These are phyloP conservation scores for Naso thynnoides DNA, from an alignment of 2,797 vertebrate species.

Conservation along the genomic window DNA sequence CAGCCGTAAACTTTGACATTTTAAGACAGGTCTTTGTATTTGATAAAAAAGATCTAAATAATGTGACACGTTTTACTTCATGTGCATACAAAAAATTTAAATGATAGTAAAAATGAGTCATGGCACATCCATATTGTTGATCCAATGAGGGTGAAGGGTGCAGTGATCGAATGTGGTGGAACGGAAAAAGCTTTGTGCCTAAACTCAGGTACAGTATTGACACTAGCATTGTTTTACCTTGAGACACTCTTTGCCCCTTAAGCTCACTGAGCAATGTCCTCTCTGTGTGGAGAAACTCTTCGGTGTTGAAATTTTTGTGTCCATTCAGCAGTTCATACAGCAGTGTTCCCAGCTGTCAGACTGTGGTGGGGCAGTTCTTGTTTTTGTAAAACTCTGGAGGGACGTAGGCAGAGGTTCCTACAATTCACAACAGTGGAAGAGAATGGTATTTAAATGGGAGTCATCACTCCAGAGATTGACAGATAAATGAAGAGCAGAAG, in stretches of 20 bases:
- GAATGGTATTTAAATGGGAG: too few species aligned
- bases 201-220: too few species aligned
- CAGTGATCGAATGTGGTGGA: background rate
- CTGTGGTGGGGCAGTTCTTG: slow-evolving; percentile 7
- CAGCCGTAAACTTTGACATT: too few species aligned
- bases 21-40: too few species aligned
- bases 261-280: background rate
- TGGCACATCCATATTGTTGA: too few species aligned
- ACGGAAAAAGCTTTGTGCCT: background rate
- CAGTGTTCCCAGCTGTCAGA: slow-evolving; percentile 26
- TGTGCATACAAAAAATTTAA: too few species aligned
- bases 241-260: background rate
- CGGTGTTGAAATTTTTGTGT: background rate
- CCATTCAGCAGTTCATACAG: background rate
- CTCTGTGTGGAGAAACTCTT: background rate
- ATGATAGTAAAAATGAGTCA: too few species aligned
- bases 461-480: background rate
- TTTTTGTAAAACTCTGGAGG: background rate
- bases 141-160: background rate
- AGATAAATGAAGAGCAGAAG: background rate
- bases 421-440: background rate
- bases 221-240: background rate
- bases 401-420: background rate
- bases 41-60: too few species aligned
- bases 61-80: too few species aligned